Base-by-base conservation (phyloP, 2,888 invertebrate species). In the Drosophila monieri region DNA sequence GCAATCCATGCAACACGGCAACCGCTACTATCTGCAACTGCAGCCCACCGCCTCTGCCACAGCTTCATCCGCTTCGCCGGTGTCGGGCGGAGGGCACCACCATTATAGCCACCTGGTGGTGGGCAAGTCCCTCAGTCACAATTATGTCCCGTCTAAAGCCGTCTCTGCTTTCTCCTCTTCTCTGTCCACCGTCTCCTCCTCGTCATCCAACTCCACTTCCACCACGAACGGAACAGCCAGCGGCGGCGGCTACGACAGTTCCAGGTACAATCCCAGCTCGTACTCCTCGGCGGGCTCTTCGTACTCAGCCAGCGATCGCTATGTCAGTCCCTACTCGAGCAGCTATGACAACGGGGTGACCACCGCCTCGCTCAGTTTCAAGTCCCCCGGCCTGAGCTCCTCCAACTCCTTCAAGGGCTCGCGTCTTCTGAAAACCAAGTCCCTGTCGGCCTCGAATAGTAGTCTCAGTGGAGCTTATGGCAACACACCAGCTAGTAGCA, bases 331-430 rank as follows among this genome's bases (percentile, higher is more conserved):
- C 52, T 92, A 92, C 66, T 73, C 88, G 51, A 90, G 90, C 57
- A 90, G 88, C 61, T 92, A 91, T 76, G 92, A 92, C 62, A 92
- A 92, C 75, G 92, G 92, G 23, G 85, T 92, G 14, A 92, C 92
- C 8, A 92, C 92, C n/a, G 92, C 92, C 9, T 91, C 91, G 8
- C 77, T 92, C 10, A 92, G 89, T 65, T 78, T 91, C 53, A 88
- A 84, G 47, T 80, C 88, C 0, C 81, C 88, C 8, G 55, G 84
- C 0, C 30, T 81, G 73, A 80, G 76, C 51, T 69, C 89, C 10
- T 78, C 88, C 32, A 91, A 87, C 58, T 80, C 89, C 10, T 89
- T 89, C 52, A 89, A 85, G 65, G 77, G 83, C 6, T 72, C 78
- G 6, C 78, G 88, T 5, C 65, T 91, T 43, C 74, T 84, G 9